phyloP scores from a whole-genome alignment of 1,140 invertebrate species.

The Pachypsylla venusta region DNA sequence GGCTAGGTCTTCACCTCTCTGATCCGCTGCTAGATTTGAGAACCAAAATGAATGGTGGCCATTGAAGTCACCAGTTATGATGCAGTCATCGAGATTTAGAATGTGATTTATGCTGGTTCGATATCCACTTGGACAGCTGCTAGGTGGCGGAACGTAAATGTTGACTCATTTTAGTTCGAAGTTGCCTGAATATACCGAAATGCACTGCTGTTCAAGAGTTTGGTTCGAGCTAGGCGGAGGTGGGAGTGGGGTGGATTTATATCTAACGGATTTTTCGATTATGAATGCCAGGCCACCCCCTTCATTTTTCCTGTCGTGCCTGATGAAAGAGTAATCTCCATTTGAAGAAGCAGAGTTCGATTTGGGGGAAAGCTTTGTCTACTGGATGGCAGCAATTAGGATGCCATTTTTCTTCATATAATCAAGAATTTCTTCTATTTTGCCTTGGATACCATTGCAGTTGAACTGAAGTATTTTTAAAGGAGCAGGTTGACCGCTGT shows the following conservation, averaged over 20 bases:
- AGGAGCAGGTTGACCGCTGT: background rate
- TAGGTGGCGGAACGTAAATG: conserved; percentile 4
- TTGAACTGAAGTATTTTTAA: background rate
- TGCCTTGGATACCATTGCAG: no score
- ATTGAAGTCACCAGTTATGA: conserved; percentile 12
- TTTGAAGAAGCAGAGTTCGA: background rate
- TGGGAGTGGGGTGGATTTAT: no score
- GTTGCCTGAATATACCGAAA: no score
- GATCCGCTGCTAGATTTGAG: background rate
- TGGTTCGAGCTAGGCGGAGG: no score
- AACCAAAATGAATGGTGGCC: conserved; percentile 5
- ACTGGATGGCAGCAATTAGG: no score
- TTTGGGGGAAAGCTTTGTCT: background rate
- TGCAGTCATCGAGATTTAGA: background rate
- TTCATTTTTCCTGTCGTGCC: background rate
- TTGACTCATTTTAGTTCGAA: no score
- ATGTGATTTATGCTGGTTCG: background rate
- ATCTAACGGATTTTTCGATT: conserved; percentile 30
- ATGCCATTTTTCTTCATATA: background rate
- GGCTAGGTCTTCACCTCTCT: background rate
- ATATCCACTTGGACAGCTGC: conserved; percentile 8
- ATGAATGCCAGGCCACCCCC: background rate
- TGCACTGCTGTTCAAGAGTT: no score
- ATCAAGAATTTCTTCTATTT: background rate
- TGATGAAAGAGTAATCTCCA: background rate